Percentiles rank a stretch among this genome's conserved stretches.
These are phyloP conservation scores for Ophioninae sp. DNA, from an alignment of 2,888 invertebrate species.

Conservation along the genomic window DNA sequence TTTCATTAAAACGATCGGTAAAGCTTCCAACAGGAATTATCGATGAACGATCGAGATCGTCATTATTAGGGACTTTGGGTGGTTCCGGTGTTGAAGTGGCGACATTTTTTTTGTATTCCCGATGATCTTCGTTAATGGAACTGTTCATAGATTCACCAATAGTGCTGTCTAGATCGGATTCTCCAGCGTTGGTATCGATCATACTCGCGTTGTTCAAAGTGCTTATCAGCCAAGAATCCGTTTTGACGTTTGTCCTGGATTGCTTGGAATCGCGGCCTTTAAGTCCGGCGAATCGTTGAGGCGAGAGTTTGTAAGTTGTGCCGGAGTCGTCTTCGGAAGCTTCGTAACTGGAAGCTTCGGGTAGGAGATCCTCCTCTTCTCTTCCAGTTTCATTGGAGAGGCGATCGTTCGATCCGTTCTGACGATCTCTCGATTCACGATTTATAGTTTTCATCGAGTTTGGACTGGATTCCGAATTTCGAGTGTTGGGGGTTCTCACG, in stretches of 20 bases:
- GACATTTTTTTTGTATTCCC: conserved; percentile 53
- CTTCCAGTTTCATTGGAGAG: not conserved
- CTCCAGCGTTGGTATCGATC: conserved; percentile 53
- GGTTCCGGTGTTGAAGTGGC: conserved; percentile 59
- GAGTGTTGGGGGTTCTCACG: conserved; percentile 65
- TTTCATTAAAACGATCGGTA: conserved; percentile 21
- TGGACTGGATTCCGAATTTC: conserved; percentile 1
- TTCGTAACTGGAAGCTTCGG: conserved; percentile 69
- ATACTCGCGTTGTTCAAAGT: conserved; percentile 74
- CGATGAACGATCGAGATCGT: not conserved
- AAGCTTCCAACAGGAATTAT: conserved; percentile 1
- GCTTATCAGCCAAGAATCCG: conserved; percentile 76
- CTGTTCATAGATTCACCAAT: conserved; percentile 61
- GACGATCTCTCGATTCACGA: conserved; percentile 2
- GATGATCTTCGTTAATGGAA: conserved; percentile 65
- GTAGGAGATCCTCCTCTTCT: conserved; percentile 4
- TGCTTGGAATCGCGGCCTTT: conserved; percentile 59
- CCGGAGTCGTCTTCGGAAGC: conserved; percentile 74
- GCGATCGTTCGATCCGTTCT: not conserved
- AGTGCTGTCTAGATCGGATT: conserved; percentile 62
- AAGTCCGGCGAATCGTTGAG: conserved; percentile 54
- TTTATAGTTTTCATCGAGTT: conserved; percentile 1
- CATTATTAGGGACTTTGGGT: not conserved
- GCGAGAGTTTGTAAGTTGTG: conserved; percentile 65
- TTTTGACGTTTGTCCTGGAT: conserved; percentile 73